These are phyloP conservation scores for Bergia sp. DNA, from an alignment of 92 coral and sea anemone genomes.

Conservation along the genomic window DNA sequence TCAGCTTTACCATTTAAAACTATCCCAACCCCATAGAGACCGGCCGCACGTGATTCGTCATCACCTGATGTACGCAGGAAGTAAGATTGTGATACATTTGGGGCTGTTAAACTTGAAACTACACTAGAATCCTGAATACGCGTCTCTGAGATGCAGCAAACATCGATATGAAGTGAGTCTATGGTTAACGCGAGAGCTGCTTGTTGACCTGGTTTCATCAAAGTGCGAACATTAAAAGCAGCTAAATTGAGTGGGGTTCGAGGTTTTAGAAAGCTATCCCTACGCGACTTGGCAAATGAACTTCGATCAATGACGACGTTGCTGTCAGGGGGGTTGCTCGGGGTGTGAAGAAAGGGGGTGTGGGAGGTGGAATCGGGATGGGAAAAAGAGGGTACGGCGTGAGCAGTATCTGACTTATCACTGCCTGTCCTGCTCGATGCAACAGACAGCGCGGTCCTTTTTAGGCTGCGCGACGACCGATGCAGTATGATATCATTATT, in stretches of 20 bases:
- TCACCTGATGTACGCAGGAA: background rate
- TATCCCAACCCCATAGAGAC: background rate
- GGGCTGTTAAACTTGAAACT: background rate
- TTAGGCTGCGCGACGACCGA: too few relatives aligned
- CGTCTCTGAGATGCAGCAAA: background rate
- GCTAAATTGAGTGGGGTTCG: background rate
- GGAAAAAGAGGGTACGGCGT: background rate
- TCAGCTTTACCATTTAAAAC: background rate
- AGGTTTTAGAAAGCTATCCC: background rate
- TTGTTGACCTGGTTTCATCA: background rate
- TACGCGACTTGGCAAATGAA: background rate
- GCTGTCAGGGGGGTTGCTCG: background rate
- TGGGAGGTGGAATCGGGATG: background rate
- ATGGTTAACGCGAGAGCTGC: background rate
- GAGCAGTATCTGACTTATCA: background rate
- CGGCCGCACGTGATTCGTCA: background rate
- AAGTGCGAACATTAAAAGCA: background rate
- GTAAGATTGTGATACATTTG: background rate
- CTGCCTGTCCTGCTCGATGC: background rate
- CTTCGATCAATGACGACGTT: background rate
- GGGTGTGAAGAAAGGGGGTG: background rate
- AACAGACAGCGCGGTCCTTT: conserved; percentile 2
- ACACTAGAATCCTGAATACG: background rate
- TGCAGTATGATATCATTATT: background rate
- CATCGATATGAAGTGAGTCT: background rate